phyloP scores from a whole-genome alignment of 2,113 vertebrate species.

The Cheirogaleus medius region DNA sequence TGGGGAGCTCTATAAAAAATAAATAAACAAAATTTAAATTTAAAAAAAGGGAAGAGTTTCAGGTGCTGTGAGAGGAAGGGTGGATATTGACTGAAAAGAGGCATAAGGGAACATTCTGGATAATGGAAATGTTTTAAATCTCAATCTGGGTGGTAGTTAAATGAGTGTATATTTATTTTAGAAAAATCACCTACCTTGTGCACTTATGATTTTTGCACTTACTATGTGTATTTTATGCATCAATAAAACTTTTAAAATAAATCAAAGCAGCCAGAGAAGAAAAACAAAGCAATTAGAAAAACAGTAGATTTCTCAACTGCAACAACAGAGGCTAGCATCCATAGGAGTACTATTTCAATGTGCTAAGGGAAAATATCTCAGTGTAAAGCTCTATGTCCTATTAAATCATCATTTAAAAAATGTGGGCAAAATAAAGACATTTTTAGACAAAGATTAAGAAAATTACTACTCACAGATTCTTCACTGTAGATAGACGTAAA shows the following conservation, averaged over 20 bases:
- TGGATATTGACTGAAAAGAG: background rate
- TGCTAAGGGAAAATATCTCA: background rate
- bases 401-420: background rate
- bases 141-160: background rate
- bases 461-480: background rate
- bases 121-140: background rate
- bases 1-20: too few species aligned
- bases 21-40: too few species aligned
- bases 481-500: background rate
- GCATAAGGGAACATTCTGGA: background rate
- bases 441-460: background rate
- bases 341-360: background rate
- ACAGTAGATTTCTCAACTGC: background rate
- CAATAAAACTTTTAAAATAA: background rate
- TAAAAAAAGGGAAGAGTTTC: background rate
- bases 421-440: background rate
- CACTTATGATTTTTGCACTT: background rate
- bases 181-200: background rate
- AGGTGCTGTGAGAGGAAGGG: background rate
- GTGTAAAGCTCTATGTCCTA: background rate
- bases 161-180: background rate
- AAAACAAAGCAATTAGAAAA: background rate
- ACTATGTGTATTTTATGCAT: background rate
- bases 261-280: background rate
- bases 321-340: background rate